Percentiles rank a stretch among this genome's conserved stretches.
Evolutionary conservation across 2,888 invertebrate genomes (phyloP).

Genomic region (Aphodius granarius): DNA sequence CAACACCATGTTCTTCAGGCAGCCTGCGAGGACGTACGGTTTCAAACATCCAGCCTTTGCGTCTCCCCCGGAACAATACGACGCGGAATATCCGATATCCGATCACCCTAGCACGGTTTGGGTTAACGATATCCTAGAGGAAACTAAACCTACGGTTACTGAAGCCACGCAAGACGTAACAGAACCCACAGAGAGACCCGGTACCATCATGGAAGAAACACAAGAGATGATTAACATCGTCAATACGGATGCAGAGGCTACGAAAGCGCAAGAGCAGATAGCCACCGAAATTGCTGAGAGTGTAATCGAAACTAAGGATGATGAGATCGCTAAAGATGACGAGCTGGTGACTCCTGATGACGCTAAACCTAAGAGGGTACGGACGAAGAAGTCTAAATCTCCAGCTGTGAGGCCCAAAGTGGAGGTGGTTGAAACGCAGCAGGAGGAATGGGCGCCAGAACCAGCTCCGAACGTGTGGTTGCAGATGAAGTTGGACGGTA

Average conservation of each 20-base stretch:
- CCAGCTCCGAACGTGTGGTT: constrained; percentile 55
- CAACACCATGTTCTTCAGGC: background rate
- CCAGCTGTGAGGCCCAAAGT: constrained; percentile 31
- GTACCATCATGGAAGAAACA: background rate
- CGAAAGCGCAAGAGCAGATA: constrained; percentile 21
- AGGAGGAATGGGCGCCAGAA: constrained; percentile 21
- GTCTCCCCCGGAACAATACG: constrained; percentile 32
- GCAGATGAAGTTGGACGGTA: constrained; percentile 58
- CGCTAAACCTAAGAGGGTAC: constrained; percentile 28
- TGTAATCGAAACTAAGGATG: constrained; percentile 21
- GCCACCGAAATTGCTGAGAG: constrained; percentile 25
- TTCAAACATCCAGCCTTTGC: constrained; percentile 1
- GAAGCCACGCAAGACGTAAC: background rate
- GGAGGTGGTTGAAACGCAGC: constrained; percentile 16
- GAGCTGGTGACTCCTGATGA: constrained; percentile 10
- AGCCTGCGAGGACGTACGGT: constrained; percentile 1
- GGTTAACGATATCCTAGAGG: constrained; percentile 45
- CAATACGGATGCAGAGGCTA: constrained; percentile 27
- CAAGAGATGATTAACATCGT: background rate
- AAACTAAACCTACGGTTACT: constrained; percentile 31
- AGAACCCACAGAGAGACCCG: background rate
- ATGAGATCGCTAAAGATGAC: background rate
- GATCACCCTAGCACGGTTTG: constrained; percentile 46
- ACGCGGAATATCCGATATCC: constrained; percentile 42
- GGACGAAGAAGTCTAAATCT: constrained; percentile 36